phyloP scores from a whole-genome alignment of 2,888 invertebrate genomes.

The Nomada ruficornis region DNA sequence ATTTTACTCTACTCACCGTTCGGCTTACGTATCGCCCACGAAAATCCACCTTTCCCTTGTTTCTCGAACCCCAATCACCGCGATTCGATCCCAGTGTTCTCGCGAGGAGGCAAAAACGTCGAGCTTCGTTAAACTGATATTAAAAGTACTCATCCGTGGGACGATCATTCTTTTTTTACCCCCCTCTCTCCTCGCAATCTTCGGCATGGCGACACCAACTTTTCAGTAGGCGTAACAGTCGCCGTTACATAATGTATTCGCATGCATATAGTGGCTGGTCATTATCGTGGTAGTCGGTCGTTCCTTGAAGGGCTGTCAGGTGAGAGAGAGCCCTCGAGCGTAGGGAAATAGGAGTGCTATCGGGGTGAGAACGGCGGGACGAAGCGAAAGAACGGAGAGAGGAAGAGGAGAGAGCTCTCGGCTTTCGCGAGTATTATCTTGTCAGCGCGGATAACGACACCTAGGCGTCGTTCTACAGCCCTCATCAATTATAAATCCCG shows the following conservation, averaged over 20 bases:
- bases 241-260: slow-evolving; percentile 66
- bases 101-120: neutral
- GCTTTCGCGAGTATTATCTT: slow-evolving; percentile 81
- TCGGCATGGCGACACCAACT: slow-evolving; percentile 33
- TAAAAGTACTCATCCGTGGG: slow-evolving; percentile 26
- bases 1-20: neutral
- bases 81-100: neutral
- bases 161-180: neutral
- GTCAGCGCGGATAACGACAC: slow-evolving; percentile 82
- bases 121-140: slow-evolving; percentile 25
- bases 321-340: slow-evolving; percentile 73
- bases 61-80: neutral
- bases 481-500: slow-evolving; percentile 82
- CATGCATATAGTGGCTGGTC: slow-evolving; percentile 69
- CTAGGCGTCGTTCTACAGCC: slow-evolving; percentile 79
- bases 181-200: slow-evolving; percentile 18
- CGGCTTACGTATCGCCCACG: neutral
- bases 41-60: neutral
- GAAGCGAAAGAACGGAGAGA: slow-evolving; percentile 45
- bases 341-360: slow-evolving; percentile 76
- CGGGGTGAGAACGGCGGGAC: slow-evolving; percentile 68
- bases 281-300: slow-evolving; percentile 74
- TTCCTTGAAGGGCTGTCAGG: slow-evolving; percentile 74
- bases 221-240: slow-evolving; percentile 54
- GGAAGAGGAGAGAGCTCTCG: slow-evolving; percentile 59